Conservation (phyloP, 2,888 invertebrate species). For the Dryobotodes eremita region DNA sequence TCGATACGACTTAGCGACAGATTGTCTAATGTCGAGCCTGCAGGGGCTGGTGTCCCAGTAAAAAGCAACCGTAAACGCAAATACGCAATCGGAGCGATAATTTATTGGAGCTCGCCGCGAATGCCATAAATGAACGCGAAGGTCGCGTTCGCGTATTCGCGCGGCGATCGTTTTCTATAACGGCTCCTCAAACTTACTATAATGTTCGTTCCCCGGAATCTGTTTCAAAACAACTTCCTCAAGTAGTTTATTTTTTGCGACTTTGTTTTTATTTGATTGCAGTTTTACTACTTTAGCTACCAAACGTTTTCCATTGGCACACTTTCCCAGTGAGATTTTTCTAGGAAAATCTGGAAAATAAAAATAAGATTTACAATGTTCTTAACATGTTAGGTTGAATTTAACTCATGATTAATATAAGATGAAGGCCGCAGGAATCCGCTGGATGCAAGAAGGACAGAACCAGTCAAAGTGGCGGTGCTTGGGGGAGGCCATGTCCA, state of each 20-base stretch:
- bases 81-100: not conserved
- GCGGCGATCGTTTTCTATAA: not conserved
- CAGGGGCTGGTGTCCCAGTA: too few relatives aligned
- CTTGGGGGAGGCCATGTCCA: not conserved
- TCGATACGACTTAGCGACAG: too few relatives aligned
- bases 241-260: not conserved
- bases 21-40: too few relatives aligned
- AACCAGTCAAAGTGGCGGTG: too few relatives aligned
- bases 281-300: conserved; percentile 79
- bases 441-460: not conserved
- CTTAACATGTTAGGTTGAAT: not conserved
- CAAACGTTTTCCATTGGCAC: conserved; percentile 81
- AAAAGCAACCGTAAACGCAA: not conserved
- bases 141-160: not conserved
- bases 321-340: conserved; percentile 84
- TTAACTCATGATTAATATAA: not conserved
- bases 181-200: conserved; percentile 26
- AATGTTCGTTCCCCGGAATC: conserved; percentile 42
- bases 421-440: not conserved
- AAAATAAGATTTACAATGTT: not conserved
- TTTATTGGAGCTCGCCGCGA: not conserved
- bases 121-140: not conserved
- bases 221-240: conserved; percentile 46
- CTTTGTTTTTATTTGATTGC: conserved; percentile 31
- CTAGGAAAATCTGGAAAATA: conserved; percentile 83